Evolutionary conservation across 2,113 vertebrate genomes (phyloP).

Genomic region (Tetrao urogallus): DNA sequence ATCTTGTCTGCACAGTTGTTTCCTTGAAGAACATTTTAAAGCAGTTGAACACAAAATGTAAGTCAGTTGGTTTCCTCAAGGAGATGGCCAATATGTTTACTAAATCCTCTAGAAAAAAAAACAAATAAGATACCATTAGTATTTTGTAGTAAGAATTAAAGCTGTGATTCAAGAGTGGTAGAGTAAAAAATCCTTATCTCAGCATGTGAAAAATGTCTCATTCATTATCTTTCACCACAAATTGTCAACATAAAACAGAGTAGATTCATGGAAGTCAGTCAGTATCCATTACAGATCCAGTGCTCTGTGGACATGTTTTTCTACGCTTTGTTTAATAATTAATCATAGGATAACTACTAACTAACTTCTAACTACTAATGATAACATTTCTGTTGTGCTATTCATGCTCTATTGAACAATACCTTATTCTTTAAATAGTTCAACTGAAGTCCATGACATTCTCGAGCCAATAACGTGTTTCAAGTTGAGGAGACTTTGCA

Average conservation of each 20-base stretch:
- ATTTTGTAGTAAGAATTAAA: neutral
- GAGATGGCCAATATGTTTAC: neutral
- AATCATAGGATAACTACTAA: conserved; percentile 48
- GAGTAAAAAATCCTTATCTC: neutral
- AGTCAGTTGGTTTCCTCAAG: conserved; percentile 21
- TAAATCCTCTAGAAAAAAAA: conserved; percentile 29
- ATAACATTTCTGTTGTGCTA: neutral
- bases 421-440: neutral
- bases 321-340: conserved; percentile 53
- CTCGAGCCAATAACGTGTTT: neutral
- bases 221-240: conserved; percentile 5
- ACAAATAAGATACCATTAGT: neutral
- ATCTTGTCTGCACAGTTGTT: conserved; percentile 12
- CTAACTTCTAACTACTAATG: neutral
- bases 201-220: neutral
- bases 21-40: conserved; percentile 54
- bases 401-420: neutral
- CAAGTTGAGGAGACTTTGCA: neutral
- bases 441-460: neutral
- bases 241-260: neutral
- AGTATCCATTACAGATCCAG: neutral
- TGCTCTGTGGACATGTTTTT: neutral
- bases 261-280: neutral
- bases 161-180: neutral
- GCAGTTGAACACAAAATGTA: conserved; percentile 25